Percentiles rank a stretch among this genome's conserved stretches.
These are phyloP conservation scores for Hippopotamyrus pictus DNA, from an alignment of 2,797 vertebrate genomes.

Conservation along the genomic window DNA sequence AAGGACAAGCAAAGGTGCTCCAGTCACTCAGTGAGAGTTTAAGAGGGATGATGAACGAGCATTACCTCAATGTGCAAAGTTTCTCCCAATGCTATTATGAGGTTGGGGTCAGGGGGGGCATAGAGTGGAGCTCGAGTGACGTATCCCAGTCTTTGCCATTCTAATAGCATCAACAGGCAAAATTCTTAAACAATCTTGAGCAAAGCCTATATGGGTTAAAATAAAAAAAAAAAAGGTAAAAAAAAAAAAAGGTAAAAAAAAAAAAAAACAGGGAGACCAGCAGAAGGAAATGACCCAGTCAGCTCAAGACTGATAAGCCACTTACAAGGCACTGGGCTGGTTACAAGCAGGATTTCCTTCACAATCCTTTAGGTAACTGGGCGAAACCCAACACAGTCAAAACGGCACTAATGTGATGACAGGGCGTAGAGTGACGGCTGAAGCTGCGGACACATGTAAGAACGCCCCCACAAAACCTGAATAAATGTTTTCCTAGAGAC, in stretches of 20 bases:
- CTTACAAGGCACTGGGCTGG: neutral
- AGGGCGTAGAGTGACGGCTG: conserved; percentile 10
- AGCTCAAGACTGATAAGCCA: neutral
- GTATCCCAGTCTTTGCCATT: conserved; percentile 1
- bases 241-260: neutral
- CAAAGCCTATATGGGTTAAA: neutral
- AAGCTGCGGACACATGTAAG: neutral
- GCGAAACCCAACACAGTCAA: neutral
- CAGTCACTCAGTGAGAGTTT: conserved; percentile 10
- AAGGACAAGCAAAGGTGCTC: conserved; percentile 2
- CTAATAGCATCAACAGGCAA: neutral
- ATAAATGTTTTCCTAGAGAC: conserved; percentile 5
- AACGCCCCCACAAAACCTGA: neutral
- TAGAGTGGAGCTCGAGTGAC: conserved; percentile 4
- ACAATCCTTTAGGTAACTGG: neutral
- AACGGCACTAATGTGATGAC: conserved; percentile 16
- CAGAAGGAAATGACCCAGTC: conserved; percentile 10
- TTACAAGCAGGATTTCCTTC: conserved; percentile 1
- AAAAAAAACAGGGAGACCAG: neutral
- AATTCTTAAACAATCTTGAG: neutral
- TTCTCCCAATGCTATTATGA: neutral
- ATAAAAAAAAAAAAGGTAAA: neutral
- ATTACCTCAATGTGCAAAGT: conserved; percentile 10
- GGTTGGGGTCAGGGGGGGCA: neutral
- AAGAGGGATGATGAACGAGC: conserved; percentile 13